These are phyloP conservation scores for Megaceryle maxima DNA, from an alignment of 2,113 vertebrate species.

Conservation along the genomic window DNA sequence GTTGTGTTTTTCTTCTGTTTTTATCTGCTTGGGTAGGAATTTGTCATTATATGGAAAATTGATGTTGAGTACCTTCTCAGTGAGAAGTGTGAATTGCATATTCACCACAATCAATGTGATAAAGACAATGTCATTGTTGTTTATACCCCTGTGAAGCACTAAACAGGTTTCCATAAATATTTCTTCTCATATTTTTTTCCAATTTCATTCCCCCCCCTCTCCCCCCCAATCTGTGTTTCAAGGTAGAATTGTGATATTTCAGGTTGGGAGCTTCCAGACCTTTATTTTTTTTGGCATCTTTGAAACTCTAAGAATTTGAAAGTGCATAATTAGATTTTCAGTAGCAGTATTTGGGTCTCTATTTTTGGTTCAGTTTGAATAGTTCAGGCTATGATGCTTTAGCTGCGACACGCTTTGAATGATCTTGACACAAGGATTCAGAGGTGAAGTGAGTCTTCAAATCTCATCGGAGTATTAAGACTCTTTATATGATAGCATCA, in stretches of 20 bases:
- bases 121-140: rapidly evolving
- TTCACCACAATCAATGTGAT: neutral
- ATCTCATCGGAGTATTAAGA: neutral
- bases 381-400: neutral
- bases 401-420: rapidly evolving
- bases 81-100: neutral
- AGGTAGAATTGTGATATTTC: rapidly evolving
- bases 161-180: rapidly evolving
- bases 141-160: neutral
- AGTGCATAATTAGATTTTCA: no score
- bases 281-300: neutral
- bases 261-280: neutral
- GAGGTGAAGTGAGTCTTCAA: neutral
- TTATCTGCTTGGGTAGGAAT: neutral
- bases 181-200: neutral
- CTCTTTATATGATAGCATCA: neutral
- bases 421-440: neutral
- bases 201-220: rapidly evolving
- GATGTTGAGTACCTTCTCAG: neutral
- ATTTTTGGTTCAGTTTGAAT: neutral
- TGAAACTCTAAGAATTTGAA: neutral
- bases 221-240: rapidly evolving
- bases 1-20: neutral
- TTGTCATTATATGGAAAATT: neutral
- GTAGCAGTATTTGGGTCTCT: neutral